Base-by-base conservation (phyloP, 2,113 vertebrate genomes). In the Phylloscopus trochiloides region DNA sequence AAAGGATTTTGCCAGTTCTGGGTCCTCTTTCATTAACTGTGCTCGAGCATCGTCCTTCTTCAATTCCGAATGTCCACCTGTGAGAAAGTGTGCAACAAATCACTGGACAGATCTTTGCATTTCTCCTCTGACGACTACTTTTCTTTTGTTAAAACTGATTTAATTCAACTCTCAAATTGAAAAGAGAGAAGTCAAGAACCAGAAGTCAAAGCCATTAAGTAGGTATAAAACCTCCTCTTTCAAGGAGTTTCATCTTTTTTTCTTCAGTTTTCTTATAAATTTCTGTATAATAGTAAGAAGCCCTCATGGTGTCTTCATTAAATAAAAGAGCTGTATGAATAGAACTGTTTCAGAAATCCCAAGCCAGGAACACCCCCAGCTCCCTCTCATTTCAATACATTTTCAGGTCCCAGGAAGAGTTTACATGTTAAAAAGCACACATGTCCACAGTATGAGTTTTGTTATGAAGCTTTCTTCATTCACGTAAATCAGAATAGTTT, bases 11-110 rank as follows among this genome's bases (percentile, higher is more conserved):
- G 99, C 99, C 96, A 99, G 97, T 95, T 99, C 99, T 38, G 99
- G 99, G 91, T 99, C 99, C 94, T 99, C 99, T 98, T 99, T 99
- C 99, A 99, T 99, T 95, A 99, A 98, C 66, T 99, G 99, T 96
- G 99, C 99, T 96, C 99, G 98, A 87, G 99, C 99, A 95, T 99
- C 99, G 97, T 99, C 99, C 97, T 99, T 98, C 94, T 99, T 99
- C 88, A 99, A 97, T 93, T 99, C 99, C 85, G 98, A 98, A 98
- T 99, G 99, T 97, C 99, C 98, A 97, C 99, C 99, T 99, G 72
- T 15, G 47, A 87, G 20, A 91, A 77, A 88, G 70, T 38, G 14
- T 5, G 0, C n/a, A 88, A 54, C 3, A 26, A 48, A 19, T 83
- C 51, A 95, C 28, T 48, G 25, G 12, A 38, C 5, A 65, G 48